phyloP scores from a whole-genome alignment of 2,113 vertebrate genomes.

The Dipodomys stephensi region DNA sequence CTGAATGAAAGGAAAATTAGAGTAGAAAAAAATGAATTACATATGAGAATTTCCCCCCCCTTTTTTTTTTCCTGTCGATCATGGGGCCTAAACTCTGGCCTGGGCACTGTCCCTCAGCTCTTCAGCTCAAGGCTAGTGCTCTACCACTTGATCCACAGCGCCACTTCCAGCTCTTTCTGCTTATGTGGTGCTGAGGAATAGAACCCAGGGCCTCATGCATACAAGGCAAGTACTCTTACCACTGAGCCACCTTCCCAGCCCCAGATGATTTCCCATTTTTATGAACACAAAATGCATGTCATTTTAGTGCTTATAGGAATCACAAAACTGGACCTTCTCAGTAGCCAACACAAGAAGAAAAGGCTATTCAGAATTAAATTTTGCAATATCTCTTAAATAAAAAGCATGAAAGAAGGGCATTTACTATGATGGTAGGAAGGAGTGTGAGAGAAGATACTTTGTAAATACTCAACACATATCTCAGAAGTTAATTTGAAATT shows the following conservation, averaged over 20 bases:
- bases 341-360: not conserved
- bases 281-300: conserved; percentile 1
- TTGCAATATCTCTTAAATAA: not conserved
- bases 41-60: not conserved
- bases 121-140: too few relatives aligned
- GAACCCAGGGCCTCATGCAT: too few relatives aligned
- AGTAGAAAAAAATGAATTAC: not conserved
- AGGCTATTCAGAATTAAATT: conserved; percentile 15
- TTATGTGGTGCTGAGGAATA: too few relatives aligned
- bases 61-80: too few relatives aligned
- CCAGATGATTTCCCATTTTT: not conserved
- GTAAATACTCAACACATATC: not conserved
- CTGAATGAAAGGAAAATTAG: not conserved
- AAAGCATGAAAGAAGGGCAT: not conserved
- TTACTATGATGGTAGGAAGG: not conserved
- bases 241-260: too few relatives aligned
- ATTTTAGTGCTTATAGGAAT: conserved; percentile 5
- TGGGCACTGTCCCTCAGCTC: too few relatives aligned
- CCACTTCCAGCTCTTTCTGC: too few relatives aligned
- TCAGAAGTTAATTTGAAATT: not conserved
- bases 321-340: not conserved
- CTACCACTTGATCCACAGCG: too few relatives aligned
- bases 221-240: too few relatives aligned
- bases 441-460: not conserved
- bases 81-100: too few relatives aligned